Base-by-base conservation (phyloP, 2,888 invertebrate genomes). In the Drepanosiphum platanoidis region DNA sequence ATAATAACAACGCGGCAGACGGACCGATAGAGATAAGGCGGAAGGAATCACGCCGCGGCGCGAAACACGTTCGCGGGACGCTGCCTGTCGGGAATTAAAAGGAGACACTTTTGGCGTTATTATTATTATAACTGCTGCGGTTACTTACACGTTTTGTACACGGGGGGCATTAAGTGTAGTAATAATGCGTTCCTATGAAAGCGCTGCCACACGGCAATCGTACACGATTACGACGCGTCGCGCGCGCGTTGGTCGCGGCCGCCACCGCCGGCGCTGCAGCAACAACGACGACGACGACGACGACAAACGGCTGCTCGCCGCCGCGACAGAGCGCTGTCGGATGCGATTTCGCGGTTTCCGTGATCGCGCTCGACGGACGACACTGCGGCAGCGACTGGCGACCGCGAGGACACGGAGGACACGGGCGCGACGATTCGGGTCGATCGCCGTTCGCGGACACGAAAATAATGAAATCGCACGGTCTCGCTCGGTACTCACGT, bases 191-290 rank as follows among this genome's bases (percentile, higher is more conserved):
- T 70, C 11, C 68, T 58, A 71, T 68, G 68, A 84, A 84, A 84
- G 84, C 84, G 84, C 84, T n/a, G 77, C 84, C 84, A 84, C 66
- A 84, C 84, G 84, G 84, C 77, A 52, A 75, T 30, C 68, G 77
- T 68, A 74, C 64, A 77, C 61, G n/a, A n/a, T 68, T 39, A 66
- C 74, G 68, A 58, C 58, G 70, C 64, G 30, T 39, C 64, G n/a
- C n/a, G n/a, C n/a, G n/a, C n/a, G n/a, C n/a, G 42, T 64, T 78
- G 61, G 78, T 42, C 70, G 32, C 46, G 71, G 75, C 68, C 66
- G 64, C 83, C 71, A 39, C 71, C 66, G 75, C 83, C 75, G n/a
- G 84, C 68, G 68, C 77, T 84, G 81, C 70, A 30, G 0, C 30
- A 64, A 13, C 5, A 58, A 58, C 58, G 61, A 27, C 7, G 9